Conservation (phyloP, 2,797 vertebrate species). For the Catostomus latipinnis region DNA sequence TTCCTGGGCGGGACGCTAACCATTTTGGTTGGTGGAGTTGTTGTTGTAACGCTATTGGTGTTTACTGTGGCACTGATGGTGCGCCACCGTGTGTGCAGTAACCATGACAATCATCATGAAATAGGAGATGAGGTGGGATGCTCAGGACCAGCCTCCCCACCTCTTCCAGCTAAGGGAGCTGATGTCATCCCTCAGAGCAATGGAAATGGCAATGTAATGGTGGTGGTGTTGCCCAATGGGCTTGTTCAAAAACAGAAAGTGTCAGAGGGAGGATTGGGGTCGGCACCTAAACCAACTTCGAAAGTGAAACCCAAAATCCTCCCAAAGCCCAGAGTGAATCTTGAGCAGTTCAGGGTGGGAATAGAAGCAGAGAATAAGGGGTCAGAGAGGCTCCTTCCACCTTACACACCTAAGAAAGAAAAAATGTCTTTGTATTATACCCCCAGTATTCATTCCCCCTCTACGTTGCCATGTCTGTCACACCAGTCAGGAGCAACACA, state of each 20-base stretch:
- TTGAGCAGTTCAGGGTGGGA: conserved; percentile 54
- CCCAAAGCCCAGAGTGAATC: conserved; percentile 85
- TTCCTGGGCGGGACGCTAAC: conserved; percentile 97
- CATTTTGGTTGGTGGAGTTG: conserved; percentile 93
- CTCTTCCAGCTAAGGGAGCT: conserved; percentile 50
- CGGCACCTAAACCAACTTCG: conserved; percentile 27
- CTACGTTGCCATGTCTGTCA: conserved; percentile 77
- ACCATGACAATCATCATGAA: conserved; percentile 51
- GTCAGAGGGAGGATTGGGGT: conserved; percentile 33
- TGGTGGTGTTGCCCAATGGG: conserved; percentile 79
- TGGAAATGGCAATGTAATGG: conserved; percentile 74
- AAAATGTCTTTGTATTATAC: conserved; percentile 73
- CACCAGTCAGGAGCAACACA: conserved; percentile 17
- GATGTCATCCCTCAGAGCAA: conserved; percentile 95
- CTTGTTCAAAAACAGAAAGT: conserved; percentile 67
- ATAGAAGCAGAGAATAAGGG: conserved; percentile 85
- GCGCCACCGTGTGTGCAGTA: conserved; percentile 86
- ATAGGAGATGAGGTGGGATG: conserved; percentile 74
- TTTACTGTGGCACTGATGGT: conserved; percentile 98
- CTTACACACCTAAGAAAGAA: conserved; percentile 67
- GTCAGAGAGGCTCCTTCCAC: conserved; percentile 84
- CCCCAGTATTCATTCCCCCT: conserved; percentile 77
- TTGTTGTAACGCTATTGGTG: conserved; percentile 92
- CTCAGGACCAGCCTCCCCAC: conserved; percentile 77
- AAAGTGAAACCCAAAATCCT: conserved; percentile 70